Conservation (phyloP, 2,888 invertebrate genomes). For the Scaptomyza polygonia region DNA sequence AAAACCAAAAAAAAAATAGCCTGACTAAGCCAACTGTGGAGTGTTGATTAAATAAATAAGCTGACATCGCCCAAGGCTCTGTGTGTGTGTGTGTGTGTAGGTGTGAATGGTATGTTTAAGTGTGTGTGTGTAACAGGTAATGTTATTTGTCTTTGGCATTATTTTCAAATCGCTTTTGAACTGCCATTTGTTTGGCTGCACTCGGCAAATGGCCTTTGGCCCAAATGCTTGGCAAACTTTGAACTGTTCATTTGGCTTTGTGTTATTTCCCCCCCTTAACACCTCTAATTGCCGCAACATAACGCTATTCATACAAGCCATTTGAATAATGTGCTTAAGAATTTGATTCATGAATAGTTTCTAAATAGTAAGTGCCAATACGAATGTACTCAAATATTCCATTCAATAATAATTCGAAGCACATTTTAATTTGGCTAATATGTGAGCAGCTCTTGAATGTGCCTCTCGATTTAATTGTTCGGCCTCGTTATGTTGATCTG, state of each 20-base stretch:
- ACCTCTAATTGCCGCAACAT: neutral
- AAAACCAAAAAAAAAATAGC: slow-evolving; percentile 13
- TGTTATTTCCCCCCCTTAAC: neutral
- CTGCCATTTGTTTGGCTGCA: slow-evolving; percentile 62
- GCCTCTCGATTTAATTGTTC: slow-evolving; percentile 63
- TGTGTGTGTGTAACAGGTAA: slow-evolving; percentile 64
- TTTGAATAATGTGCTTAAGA: slow-evolving; percentile 63
- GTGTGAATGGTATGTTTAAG: slow-evolving; percentile 19
- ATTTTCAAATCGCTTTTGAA: slow-evolving; percentile 79
- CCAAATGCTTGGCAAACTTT: slow-evolving; percentile 44
- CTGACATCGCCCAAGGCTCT: slow-evolving; percentile 63
- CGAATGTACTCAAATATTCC: slow-evolving; percentile 30
- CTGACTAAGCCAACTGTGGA: slow-evolving; percentile 77
- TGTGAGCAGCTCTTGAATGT: slow-evolving; percentile 29
- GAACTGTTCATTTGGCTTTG: slow-evolving; percentile 49
- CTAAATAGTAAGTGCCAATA: slow-evolving; percentile 24
- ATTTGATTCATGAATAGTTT: slow-evolving; percentile 44
- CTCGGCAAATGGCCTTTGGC: slow-evolving; percentile 42
- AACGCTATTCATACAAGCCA: slow-evolving; percentile 31
- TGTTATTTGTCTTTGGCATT: slow-evolving; percentile 79
- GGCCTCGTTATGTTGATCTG: slow-evolving; percentile 50
- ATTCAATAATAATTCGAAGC: slow-evolving; percentile 49
- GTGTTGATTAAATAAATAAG: slow-evolving; percentile 79
- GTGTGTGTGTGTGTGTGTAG: slow-evolving; percentile 11
- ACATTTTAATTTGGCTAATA: slow-evolving; percentile 65